Conservation (phyloP, 2,888 invertebrate species). For the Drosophila suboccidentalis region DNA sequence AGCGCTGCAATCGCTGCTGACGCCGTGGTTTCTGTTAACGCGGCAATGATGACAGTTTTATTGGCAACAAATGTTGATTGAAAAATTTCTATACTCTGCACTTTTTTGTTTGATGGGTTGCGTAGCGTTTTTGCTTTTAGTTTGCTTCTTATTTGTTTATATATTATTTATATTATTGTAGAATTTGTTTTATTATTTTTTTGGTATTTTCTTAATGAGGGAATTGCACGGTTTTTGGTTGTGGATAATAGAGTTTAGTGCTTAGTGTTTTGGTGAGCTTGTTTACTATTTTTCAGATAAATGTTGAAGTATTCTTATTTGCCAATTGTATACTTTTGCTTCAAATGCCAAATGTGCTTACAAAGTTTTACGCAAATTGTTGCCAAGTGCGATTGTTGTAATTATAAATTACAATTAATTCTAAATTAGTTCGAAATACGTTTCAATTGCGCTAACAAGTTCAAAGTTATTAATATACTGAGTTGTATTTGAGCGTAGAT, state of each 20-base stretch:
- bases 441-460: conserved; percentile 36
- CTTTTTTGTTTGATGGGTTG: conserved; percentile 36
- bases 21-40: conserved; percentile 82
- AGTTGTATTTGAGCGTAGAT: conserved; percentile 56
- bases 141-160: conserved; percentile 30
- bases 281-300: conserved; percentile 43
- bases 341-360: conserved; percentile 64
- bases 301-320: conserved; percentile 20
- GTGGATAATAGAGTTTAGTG: conserved; percentile 49
- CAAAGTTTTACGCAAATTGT: conserved; percentile 78
- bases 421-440: conserved; percentile 30
- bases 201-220: conserved; percentile 68
- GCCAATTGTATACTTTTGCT: conserved; percentile 59
- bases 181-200: conserved; percentile 20
- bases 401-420: conserved; percentile 5
- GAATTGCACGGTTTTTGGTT: conserved; percentile 70
- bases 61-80: conserved; percentile 77
- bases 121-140: conserved; percentile 10
- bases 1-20: conserved; percentile 79
- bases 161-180: conserved; percentile 24
- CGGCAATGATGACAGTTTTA: conserved; percentile 83
- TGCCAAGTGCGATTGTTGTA: conserved; percentile 43
- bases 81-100: conserved; percentile 65
- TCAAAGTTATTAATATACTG: conserved; percentile 25
- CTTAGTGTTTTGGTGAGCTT: conserved; percentile 51